Conservation (phyloP, 1,140 invertebrate species). For the Trichoplusia ni region DNA sequence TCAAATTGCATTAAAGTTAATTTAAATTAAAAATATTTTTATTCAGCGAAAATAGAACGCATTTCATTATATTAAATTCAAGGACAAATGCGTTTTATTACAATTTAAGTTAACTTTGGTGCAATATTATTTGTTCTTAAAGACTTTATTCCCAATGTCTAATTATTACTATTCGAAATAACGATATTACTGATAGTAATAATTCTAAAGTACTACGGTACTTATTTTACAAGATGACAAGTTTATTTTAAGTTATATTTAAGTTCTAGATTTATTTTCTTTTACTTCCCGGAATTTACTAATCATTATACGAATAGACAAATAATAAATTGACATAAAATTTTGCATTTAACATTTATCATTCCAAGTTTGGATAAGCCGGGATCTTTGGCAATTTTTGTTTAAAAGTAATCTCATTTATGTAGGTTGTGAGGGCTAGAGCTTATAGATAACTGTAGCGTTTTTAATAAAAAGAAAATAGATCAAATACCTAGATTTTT, state of each 20-base stretch:
- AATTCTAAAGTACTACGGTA: background rate
- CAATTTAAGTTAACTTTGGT: constrained; percentile 9
- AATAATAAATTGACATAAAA: constrained; percentile 31
- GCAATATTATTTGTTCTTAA: constrained; percentile 1
- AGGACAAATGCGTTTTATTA: too few relatives aligned
- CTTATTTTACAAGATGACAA: constrained; percentile 26
- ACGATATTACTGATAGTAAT: constrained; percentile 2
- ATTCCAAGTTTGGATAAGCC: constrained; percentile 50
- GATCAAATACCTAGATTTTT: constrained; percentile 1
- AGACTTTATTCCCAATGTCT: background rate
- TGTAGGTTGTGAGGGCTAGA: constrained; percentile 61
- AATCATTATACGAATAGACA: constrained; percentile 6
- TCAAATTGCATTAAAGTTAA: constrained; percentile 7
- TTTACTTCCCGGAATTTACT: constrained; percentile 26
- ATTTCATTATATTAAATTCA: too few relatives aligned
- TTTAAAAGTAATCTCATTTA: constrained; percentile 66
- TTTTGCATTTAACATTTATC: constrained; percentile 48
- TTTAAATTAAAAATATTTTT: background rate
- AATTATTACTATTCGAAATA: background rate
- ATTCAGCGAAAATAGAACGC: too few relatives aligned
- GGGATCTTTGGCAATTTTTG: constrained; percentile 60
- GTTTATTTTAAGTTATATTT: constrained; percentile 30
- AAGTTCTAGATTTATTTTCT: constrained; percentile 35
- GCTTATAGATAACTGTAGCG: constrained; percentile 51
- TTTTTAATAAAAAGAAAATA: constrained; percentile 24